These are phyloP conservation scores for Eunapius fragilis DNA, from an alignment of 37 sponge, comb jelly and placozoan genomes.

Conservation along the genomic window DNA sequence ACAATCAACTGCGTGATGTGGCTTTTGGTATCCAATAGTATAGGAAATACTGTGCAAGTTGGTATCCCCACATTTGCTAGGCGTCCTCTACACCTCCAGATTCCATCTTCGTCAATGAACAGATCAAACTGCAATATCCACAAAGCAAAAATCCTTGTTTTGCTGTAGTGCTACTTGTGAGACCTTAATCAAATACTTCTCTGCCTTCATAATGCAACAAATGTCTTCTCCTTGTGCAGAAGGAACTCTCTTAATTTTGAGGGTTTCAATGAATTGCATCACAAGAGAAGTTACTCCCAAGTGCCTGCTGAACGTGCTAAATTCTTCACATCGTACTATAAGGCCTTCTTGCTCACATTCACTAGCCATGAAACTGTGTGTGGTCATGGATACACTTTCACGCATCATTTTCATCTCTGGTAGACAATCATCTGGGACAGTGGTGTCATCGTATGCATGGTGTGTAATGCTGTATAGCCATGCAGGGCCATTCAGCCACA, in stretches of 20 bases:
- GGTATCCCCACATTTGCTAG: conserved; percentile 15
- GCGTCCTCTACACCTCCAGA: conserved; percentile 29
- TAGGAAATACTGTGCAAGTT: conserved; percentile 11
- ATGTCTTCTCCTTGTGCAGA: background rate
- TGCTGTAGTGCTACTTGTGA: conserved; percentile 4
- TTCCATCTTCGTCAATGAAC: conserved; percentile 20
- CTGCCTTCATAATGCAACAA: background rate
- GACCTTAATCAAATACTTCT: conserved; percentile 12
- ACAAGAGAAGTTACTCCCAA: conserved; percentile 30
- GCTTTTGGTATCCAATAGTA: conserved; percentile 20
- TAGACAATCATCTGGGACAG: background rate
- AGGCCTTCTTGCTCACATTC: too few relatives aligned
- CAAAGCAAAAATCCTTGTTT: conserved; percentile 4
- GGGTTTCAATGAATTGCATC: conserved; percentile 1
- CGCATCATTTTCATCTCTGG: background rate
- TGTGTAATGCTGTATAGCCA: conserved; percentile 8
- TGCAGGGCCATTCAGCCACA: conserved; percentile 23
- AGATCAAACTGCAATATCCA: conserved; percentile 19
- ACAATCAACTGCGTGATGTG: conserved; percentile 35
- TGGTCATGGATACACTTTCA: background rate
- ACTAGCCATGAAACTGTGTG: background rate
- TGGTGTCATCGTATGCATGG: background rate
- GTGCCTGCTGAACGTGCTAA: conserved; percentile 5
- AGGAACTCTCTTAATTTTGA: background rate
- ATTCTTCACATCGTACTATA: conserved; percentile 11